Percentiles rank a stretch among this genome's conserved stretches.
Evolutionary conservation across 2,888 invertebrate genomes (phyloP).

Genomic region (Hermaeophaga mercurialis): DNA sequence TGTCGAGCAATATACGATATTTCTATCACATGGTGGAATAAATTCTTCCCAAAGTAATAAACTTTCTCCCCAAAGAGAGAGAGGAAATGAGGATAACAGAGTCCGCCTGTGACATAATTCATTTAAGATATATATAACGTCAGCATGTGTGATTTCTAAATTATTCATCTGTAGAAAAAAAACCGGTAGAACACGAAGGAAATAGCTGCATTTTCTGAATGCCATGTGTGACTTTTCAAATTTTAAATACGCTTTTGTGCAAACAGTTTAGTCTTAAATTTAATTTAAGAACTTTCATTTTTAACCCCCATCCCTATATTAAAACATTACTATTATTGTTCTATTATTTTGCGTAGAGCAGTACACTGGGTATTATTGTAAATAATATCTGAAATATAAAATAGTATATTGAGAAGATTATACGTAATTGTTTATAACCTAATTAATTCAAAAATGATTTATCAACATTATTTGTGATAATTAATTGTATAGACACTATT

Average conservation of each 20-base stretch:
- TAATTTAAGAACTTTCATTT: too few species aligned
- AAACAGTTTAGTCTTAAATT: too few species aligned
- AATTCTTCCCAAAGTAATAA: slow-evolving; percentile 18
- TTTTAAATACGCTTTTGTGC: background rate
- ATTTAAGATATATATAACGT: slow-evolving; percentile 25
- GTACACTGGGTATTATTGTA: too few species aligned
- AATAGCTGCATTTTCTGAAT: slow-evolving; percentile 18
- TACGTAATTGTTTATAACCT: too few species aligned
- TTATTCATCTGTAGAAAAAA: slow-evolving; percentile 33
- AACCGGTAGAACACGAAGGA: slow-evolving; percentile 23
- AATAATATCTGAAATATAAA: too few species aligned
- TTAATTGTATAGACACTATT: too few species aligned
- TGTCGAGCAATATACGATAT: slow-evolving; percentile 17
- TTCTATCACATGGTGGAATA: slow-evolving; percentile 28
- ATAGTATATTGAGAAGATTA: too few species aligned
- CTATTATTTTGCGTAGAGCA: too few species aligned
- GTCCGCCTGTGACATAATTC: slow-evolving; percentile 22
- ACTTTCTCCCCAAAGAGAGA: slow-evolving; percentile 6
- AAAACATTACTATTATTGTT: too few species aligned
- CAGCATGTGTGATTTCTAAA: slow-evolving; percentile 34
- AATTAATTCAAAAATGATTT: too few species aligned
- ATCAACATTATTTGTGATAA: too few species aligned
- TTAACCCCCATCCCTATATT: too few species aligned
- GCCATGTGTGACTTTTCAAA: slow-evolving; percentile 19
- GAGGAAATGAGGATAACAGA: slow-evolving; percentile 3